Evolutionary conservation across 2,113 vertebrate species (phyloP).

Genomic region (Campylomormyrus numenius): DNA sequence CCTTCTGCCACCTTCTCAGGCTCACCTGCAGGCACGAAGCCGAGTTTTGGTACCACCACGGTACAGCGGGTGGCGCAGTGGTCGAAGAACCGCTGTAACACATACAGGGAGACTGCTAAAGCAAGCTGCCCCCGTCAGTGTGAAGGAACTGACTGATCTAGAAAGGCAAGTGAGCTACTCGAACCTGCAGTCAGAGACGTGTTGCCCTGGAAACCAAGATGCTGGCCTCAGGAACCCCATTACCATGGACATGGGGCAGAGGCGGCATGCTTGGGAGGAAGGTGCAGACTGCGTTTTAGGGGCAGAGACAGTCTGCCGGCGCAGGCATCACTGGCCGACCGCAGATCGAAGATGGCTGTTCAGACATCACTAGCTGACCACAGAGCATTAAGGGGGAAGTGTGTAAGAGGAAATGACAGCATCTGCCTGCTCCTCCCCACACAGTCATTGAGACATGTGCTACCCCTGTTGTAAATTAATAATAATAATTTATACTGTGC

Average conservation of each 20-base stretch:
- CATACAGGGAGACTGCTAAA: not conserved
- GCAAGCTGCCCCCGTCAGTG: not conserved
- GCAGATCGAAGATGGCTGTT: no score
- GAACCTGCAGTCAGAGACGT: not conserved
- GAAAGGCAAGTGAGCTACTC: not conserved
- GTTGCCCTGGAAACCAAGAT: not conserved
- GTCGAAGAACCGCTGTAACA: not conserved
- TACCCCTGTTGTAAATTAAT: not conserved
- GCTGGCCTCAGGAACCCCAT: not conserved
- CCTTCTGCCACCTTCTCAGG: not conserved
- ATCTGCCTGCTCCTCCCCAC: not conserved
- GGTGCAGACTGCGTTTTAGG: not conserved
- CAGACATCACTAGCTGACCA: not conserved
- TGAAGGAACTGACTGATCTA: not conserved
- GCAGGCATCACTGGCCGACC: no score
- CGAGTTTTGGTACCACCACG: not conserved
- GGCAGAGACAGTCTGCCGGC: no score
- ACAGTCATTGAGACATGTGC: not conserved
- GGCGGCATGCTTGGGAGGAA: not conserved
- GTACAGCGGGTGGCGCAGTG: not conserved
- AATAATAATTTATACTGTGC: not conserved
- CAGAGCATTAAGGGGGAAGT: not conserved
- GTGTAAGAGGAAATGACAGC: not conserved
- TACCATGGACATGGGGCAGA: not conserved
- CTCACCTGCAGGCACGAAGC: not conserved